A percentile compares a stretch with the other conserved stretches of the same genome.
Conservation (phyloP, 2,113 vertebrate species). For the Oncorhynchus gorbuscha region DNA sequence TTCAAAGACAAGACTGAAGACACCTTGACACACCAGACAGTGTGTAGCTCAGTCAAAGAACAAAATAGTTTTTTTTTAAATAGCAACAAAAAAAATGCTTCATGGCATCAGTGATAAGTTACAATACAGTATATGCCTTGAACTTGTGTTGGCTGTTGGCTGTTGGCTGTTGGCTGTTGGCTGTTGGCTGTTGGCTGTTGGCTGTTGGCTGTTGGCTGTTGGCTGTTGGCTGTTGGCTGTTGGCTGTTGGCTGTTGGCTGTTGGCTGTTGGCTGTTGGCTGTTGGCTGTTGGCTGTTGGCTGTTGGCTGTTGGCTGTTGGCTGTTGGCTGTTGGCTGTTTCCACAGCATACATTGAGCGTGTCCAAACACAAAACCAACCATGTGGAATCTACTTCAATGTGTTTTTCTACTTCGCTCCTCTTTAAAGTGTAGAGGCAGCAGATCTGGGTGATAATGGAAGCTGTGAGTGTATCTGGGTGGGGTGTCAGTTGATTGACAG, state of each 20-base stretch:
- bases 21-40: not conserved
- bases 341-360: conserved; percentile 11
- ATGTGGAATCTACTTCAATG: conserved; percentile 28
- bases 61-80: not conserved
- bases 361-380: conserved; percentile 7
- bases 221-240: too few species aligned
- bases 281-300: too few species aligned
- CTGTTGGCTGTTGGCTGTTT: not conserved
- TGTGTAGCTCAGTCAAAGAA: not conserved
- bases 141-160: conserved; percentile 4
- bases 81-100: not conserved
- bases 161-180: too few species aligned
- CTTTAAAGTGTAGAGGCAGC: not conserved
- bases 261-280: too few species aligned
- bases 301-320: too few species aligned
- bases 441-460: not conserved
- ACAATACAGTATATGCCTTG: not conserved
- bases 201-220: too few species aligned
- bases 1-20: not conserved
- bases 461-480: not conserved
- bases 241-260: too few species aligned
- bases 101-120: not conserved
- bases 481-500: not conserved
- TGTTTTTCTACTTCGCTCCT: not conserved
- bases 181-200: too few species aligned